phyloP scores from a whole-genome alignment of 2,797 vertebrate species.

The Pangasius macronema region DNA sequence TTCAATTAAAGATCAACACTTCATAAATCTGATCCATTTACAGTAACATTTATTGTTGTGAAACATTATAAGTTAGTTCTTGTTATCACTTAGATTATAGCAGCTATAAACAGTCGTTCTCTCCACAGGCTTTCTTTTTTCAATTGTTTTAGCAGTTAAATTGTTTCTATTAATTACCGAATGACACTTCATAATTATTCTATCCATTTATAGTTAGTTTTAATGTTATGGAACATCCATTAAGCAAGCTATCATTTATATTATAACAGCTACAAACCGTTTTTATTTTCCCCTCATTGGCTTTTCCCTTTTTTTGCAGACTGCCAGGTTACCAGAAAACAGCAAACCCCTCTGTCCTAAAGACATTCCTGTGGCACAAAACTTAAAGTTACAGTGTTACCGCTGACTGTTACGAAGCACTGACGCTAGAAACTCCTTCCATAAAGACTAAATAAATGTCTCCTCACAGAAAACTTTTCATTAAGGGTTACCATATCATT shows the following conservation, averaged over 20 bases:
- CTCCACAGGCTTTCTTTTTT: not conserved
- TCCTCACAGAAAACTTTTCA: not conserved
- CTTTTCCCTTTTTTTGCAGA: no score
- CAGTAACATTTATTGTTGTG: not conserved
- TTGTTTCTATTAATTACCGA: not conserved
- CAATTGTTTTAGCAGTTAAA: not conserved
- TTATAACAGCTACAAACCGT: not conserved
- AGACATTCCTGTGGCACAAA: not conserved
- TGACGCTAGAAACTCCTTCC: no score
- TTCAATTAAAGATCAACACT: not conserved
- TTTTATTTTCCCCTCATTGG: not conserved
- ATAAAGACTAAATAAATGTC: not conserved
- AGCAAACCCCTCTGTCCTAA: not conserved
- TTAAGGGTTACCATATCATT: no score
- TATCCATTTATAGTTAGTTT: not conserved
- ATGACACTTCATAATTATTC: not conserved
- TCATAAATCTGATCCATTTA: not conserved
- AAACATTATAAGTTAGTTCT: not conserved
- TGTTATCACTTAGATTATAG: not conserved
- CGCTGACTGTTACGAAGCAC: not conserved
- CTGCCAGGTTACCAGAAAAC: not conserved
- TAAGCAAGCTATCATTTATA: not conserved
- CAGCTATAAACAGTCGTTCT: not conserved
- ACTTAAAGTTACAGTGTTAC: not conserved
- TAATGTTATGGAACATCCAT: not conserved